Evolutionary conservation across 2,888 invertebrate genomes (phyloP).

Genomic region (Eueremaeus valkanovi): DNA sequence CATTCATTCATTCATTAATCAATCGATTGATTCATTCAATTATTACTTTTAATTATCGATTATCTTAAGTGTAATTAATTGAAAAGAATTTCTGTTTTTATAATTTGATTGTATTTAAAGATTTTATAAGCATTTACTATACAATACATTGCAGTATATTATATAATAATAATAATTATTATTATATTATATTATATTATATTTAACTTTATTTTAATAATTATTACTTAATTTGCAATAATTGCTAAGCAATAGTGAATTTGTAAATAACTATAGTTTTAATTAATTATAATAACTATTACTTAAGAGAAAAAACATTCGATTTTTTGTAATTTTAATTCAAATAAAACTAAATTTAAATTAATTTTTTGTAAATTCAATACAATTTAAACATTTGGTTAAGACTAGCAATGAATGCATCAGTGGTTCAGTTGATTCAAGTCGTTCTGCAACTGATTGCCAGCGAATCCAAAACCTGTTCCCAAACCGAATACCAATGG

Average conservation of each 20-base stretch:
- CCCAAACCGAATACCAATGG: slow-evolving; percentile 82
- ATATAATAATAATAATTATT: too few relatives aligned
- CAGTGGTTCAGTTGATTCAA: neutral
- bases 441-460: slow-evolving; percentile 41
- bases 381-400: too few relatives aligned
- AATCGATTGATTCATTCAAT: too few relatives aligned
- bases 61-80: neutral
- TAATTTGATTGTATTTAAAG: slow-evolving; percentile 14
- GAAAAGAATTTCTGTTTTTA: slow-evolving; percentile 10
- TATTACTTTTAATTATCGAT: neutral
- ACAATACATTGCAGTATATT: neutral
- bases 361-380: neutral
- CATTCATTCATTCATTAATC: too few relatives aligned
- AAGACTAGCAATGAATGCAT: too few relatives aligned
- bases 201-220: too few relatives aligned
- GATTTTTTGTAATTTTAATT: neutral
- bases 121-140: slow-evolving; percentile 24
- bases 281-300: slow-evolving; percentile 11
- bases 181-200: too few relatives aligned
- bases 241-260: slow-evolving; percentile 33
- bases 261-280: slow-evolving; percentile 16
- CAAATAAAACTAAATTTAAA: neutral
- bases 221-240: neutral
- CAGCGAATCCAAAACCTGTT: slow-evolving; percentile 68
- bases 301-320: slow-evolving; percentile 13